Evolutionary conservation across 2,888 invertebrate species (phyloP), one percentile per base, ranked within the genome.

Genomic region (Pteria penguin): DNA sequence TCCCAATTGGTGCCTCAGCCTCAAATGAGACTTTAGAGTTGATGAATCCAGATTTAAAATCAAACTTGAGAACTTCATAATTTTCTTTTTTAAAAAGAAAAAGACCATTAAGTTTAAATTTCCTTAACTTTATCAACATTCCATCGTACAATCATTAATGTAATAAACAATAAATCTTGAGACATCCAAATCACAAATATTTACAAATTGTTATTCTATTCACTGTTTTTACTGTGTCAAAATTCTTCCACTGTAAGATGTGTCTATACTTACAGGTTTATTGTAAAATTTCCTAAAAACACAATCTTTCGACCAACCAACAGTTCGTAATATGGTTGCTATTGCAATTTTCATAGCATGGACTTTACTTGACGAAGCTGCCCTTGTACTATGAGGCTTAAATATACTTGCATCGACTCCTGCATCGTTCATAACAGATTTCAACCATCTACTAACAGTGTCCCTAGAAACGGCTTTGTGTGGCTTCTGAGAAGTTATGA

Each of bases 381-480:
- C 45, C 55, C 72, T 72, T 27, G 76, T 79, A n/a, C 72, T 72
- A 69, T 76, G 72, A 4, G 79, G 31, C 36, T 33, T 67, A 60
- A 63, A 79, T 33, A 36, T 36, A 36, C 14, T n/a, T 2, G 58
- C 52, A 62, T 78, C 78, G 33, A 78, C 66, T 3, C 65, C 73
- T 29, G 71, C 60, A 31, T 67, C 58, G 14, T 0, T 27, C 31
- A 78, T 3, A 8, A 72, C 29, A 14, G 1, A 18, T 45, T 75
- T 78, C 29, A 78, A 33, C 75, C 78, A 75, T 18, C 78, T 26
- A 14, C 45, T 22, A 52, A 78, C 65, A 29, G 78, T 78, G 26
- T 36, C 36, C 22, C 14, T n/a, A 26, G 71, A 52, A 4, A 66
- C 78, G 24, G 31, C 61, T 31, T 63, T 68, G 32, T 72, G 67